Evolutionary conservation across 2,797 vertebrate genomes (phyloP).

Genomic region (Oryzias sinensis): DNA sequence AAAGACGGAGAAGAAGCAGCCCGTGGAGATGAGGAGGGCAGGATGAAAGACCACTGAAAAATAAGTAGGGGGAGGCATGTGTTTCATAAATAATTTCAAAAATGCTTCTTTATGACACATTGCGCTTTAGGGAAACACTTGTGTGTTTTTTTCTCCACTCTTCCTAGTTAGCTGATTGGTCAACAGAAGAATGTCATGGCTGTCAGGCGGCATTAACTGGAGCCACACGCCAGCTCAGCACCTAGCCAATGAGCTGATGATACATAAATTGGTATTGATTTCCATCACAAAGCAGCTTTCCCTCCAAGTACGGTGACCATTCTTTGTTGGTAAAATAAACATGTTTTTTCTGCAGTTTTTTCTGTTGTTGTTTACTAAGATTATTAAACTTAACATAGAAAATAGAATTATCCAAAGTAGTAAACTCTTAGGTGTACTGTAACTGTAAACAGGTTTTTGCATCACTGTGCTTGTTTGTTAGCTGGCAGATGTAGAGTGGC

Average conservation of each 20-base stretch:
- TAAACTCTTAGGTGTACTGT: too few species aligned
- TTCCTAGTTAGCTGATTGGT: constrained; percentile 8
- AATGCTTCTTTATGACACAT: constrained; percentile 19
- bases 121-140: constrained; percentile 14
- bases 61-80: constrained; percentile 1
- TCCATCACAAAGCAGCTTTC: constrained; percentile 47
- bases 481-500: constrained; percentile 51
- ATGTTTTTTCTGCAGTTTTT: neutral
- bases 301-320: neutral
- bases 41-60: constrained; percentile 21
- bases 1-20: constrained; percentile 30
- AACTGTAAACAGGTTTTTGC: too few species aligned
- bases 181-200: constrained; percentile 29
- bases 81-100: constrained; percentile 21
- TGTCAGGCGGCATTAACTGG: constrained; percentile 39
- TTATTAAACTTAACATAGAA: too few species aligned
- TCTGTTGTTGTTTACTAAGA: too few species aligned
- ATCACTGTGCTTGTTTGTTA: constrained; percentile 57
- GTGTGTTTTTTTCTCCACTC: constrained; percentile 10
- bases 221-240: constrained; percentile 20
- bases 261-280: constrained; percentile 38
- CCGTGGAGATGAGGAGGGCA: constrained; percentile 33
- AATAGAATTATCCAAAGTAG: too few species aligned
- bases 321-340: constrained; percentile 20
- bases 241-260: constrained; percentile 28